These are phyloP conservation scores for Drosophila melanica DNA, from an alignment of 1,140 invertebrate genomes.

Conservation along the genomic window DNA sequence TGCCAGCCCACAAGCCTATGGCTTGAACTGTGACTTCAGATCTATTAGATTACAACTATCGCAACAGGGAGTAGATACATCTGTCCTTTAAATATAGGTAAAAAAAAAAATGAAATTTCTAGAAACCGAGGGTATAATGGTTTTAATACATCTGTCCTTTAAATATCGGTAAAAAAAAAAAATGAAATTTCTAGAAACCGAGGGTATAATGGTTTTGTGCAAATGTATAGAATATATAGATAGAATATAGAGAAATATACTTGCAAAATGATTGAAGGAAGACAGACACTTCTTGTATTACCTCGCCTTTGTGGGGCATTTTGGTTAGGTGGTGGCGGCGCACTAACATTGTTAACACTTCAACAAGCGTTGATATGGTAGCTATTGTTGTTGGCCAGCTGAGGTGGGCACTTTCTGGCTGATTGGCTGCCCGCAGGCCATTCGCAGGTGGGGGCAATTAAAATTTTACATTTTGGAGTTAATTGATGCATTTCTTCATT, in stretches of 20 bases:
- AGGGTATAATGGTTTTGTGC: too few species aligned
- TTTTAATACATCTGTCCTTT: too few species aligned
- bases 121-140: too few species aligned
- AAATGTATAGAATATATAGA: too few species aligned
- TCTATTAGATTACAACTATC: slow-evolving; percentile 27
- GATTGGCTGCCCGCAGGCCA: slow-evolving; percentile 32
- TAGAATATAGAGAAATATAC: too few species aligned
- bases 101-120: too few species aligned
- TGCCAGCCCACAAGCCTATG: slow-evolving; percentile 16
- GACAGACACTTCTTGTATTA: neutral
- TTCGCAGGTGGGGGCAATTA: slow-evolving; percentile 59
- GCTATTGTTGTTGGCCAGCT: neutral
- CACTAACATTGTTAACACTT: slow-evolving; percentile 83
- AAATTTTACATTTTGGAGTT: slow-evolving; percentile 62
- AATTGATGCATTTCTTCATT: slow-evolving; percentile 57
- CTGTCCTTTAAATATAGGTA: too few species aligned
- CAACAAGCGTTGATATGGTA: slow-evolving; percentile 75
- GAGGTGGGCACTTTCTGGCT: slow-evolving; percentile 4
- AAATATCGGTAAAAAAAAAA: too few species aligned
- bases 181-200: too few species aligned
- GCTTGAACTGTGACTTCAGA: slow-evolving; percentile 50
- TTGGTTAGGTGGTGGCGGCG: slow-evolving; percentile 52
- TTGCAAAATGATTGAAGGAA: too few species aligned
- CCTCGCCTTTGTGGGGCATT: neutral
- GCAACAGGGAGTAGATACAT: too few species aligned